Percentiles rank a stretch among this genome's conserved stretches.
Evolutionary conservation across 2,797 vertebrate genomes (phyloP).

Genomic region (Platalea minor): DNA sequence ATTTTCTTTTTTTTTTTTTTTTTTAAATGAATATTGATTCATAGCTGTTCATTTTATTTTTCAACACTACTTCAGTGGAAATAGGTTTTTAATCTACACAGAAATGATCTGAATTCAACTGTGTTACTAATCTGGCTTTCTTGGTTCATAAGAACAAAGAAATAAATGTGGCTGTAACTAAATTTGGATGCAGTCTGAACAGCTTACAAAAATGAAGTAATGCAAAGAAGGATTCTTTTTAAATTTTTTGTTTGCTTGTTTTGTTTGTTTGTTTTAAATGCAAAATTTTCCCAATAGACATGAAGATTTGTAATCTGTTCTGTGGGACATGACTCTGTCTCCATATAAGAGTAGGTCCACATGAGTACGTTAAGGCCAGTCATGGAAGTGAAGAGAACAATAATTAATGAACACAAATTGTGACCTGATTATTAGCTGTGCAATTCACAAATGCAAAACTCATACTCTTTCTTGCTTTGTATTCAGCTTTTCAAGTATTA

Average conservation of each 20-base stretch:
- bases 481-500: not conserved
- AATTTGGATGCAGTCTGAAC: not conserved
- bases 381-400: not conserved
- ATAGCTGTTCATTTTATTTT: not conserved
- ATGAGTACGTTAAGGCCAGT: not conserved
- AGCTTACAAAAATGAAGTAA: not conserved
- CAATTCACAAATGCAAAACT: not conserved
- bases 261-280: not conserved
- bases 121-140: not conserved
- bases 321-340: not conserved
- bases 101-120: accelerated
- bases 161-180: not conserved
- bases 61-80: not conserved
- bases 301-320: not conserved
- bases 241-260: not conserved
- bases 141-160: not conserved
- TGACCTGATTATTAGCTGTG: not conserved
- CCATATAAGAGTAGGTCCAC: not conserved
- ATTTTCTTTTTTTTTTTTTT: not conserved
- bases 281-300: not conserved
- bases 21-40: not conserved
- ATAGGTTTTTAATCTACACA: not conserved
- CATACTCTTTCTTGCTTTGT: not conserved
- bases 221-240: not conserved
- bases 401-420: not conserved